Percentiles rank a stretch among this genome's conserved stretches.
These are phyloP conservation scores for Pseudolaguvia tuberculata DNA, from an alignment of 2,113 vertebrate genomes.

Conservation along the genomic window DNA sequence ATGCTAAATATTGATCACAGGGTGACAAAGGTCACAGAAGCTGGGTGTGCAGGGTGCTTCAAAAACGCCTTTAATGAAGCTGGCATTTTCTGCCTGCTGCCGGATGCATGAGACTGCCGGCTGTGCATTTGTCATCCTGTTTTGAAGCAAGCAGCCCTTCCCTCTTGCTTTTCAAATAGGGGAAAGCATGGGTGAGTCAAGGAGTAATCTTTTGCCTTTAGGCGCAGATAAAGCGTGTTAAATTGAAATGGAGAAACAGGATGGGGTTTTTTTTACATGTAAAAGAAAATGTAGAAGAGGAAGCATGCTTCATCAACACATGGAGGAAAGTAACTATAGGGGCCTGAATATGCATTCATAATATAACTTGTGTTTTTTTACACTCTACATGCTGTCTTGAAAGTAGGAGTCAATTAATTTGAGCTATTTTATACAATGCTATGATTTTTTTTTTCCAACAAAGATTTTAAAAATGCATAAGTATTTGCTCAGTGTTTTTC, in stretches of 20 bases:
- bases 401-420: slow-evolving; percentile 11
- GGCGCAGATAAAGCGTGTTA: slow-evolving; percentile 28
- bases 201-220: slow-evolving; percentile 39
- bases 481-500: background rate
- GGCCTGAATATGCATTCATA: background rate
- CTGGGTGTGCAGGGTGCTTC: slow-evolving; percentile 47
- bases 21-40: slow-evolving; percentile 44
- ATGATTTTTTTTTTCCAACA: background rate
- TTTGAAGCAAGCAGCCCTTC: slow-evolving; percentile 33
- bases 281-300: background rate
- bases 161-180: slow-evolving; percentile 40
- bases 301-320: slow-evolving; percentile 1
- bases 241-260: background rate
- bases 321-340: slow-evolving; percentile 16
- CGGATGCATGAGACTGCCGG: slow-evolving; percentile 35
- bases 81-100: slow-evolving; percentile 49
- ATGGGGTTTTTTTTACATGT: slow-evolving; percentile 25
- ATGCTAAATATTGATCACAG: slow-evolving; percentile 51
- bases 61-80: slow-evolving; percentile 51
- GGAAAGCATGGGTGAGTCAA: slow-evolving; percentile 25
- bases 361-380: background rate
- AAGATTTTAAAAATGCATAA: background rate
- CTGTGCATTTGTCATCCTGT: slow-evolving; percentile 42
- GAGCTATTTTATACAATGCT: slow-evolving; percentile 5
- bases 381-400: background rate